Evolutionary conservation across 1,140 invertebrate species (phyloP).

Genomic region (Meloidogyne exigua): DNA sequence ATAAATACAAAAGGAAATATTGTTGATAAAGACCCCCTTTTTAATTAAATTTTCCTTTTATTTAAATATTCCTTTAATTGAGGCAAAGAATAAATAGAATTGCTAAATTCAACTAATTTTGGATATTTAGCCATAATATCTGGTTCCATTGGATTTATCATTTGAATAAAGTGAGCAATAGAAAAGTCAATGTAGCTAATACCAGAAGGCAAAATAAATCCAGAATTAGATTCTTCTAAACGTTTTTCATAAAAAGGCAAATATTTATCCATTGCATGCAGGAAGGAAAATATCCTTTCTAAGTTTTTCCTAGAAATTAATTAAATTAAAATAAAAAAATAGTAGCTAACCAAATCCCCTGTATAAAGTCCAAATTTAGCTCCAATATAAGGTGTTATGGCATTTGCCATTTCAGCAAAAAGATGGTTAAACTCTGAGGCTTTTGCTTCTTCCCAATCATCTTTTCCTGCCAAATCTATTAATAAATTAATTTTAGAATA

Average conservation of each 20-base stretch:
- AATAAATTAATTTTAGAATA: neutral
- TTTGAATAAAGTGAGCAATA: constrained; percentile 14
- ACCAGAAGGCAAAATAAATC: constrained; percentile 36
- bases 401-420: neutral
- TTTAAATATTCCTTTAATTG: constrained; percentile 14
- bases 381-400: neutral
- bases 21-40: no score
- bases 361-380: constrained; percentile 8
- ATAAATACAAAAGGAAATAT: no score
- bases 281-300: constrained; percentile 36
- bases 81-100: neutral
- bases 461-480: neutral
- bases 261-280: constrained; percentile 25
- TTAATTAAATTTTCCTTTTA: neutral
- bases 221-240: constrained; percentile 31
- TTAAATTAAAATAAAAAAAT: neutral
- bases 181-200: constrained; percentile 32
- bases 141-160: constrained; percentile 5
- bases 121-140: constrained; percentile 1
- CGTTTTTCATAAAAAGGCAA: constrained; percentile 26
- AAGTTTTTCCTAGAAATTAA: constrained; percentile 19
- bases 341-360: constrained; percentile 11
- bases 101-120: neutral
- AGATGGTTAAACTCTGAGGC: constrained; percentile 4
- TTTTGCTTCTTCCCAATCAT: constrained; percentile 25